These are phyloP conservation scores for Drosophila affinis DNA, from an alignment of 2,888 invertebrate species.

Conservation along the genomic window DNA sequence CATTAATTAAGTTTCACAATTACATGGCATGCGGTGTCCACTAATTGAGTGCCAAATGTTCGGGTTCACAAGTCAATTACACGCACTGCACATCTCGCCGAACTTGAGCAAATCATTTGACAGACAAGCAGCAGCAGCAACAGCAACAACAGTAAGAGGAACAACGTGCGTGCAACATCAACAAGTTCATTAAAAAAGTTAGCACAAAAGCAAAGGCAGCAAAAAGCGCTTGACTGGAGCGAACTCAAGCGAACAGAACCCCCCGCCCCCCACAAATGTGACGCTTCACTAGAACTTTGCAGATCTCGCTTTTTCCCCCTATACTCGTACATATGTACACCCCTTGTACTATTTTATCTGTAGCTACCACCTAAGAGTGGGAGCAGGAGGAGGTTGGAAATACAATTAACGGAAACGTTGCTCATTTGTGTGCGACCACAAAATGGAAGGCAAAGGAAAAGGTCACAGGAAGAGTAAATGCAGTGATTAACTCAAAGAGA, in stretches of 20 bases:
- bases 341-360: slow-evolving; percentile 26
- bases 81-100: slow-evolving; percentile 38
- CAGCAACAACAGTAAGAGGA: slow-evolving; percentile 26
- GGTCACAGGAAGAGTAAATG: slow-evolving; percentile 10
- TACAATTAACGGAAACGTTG: slow-evolving; percentile 59
- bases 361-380: slow-evolving; percentile 40
- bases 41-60: slow-evolving; percentile 60
- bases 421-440: slow-evolving; percentile 72
- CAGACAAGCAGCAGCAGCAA: slow-evolving; percentile 36
- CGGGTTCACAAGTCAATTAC: slow-evolving; percentile 64
- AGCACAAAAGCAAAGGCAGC: slow-evolving; percentile 29
- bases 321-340: not conserved
- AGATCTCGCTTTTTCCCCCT: slow-evolving; percentile 21
- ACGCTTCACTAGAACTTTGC: slow-evolving; percentile 75
- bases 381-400: slow-evolving; percentile 8
- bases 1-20: slow-evolving; percentile 38
- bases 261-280: slow-evolving; percentile 50
- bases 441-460: slow-evolving; percentile 34
- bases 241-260: slow-evolving; percentile 61
- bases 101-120: slow-evolving; percentile 62
- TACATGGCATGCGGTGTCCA: slow-evolving; percentile 27
- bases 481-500: slow-evolving; percentile 23
- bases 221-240: slow-evolving; percentile 32
- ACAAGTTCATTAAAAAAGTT: slow-evolving; percentile 78
- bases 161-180: slow-evolving; percentile 64